These are phyloP conservation scores for Anguilla obscura DNA, from an alignment of 2,797 vertebrate species.

Conservation along the genomic window DNA sequence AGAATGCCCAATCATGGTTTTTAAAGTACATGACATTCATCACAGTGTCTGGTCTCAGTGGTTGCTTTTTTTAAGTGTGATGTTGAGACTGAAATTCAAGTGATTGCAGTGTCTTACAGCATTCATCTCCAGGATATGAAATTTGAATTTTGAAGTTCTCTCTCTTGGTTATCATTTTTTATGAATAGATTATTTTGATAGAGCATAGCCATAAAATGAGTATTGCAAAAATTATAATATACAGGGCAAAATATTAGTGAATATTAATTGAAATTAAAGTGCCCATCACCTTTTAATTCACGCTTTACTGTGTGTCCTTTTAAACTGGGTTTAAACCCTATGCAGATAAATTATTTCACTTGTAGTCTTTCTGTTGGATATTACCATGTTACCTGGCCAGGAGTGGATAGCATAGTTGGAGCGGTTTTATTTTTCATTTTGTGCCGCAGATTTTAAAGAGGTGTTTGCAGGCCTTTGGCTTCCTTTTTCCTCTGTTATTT, in stretches of 20 bases:
- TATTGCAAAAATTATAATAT: background rate
- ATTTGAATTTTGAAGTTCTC: background rate
- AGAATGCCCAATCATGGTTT: background rate
- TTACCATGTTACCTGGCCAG: background rate
- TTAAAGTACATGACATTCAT: background rate
- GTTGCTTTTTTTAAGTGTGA: background rate
- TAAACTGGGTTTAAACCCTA: background rate
- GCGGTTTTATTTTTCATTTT: background rate
- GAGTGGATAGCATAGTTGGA: background rate
- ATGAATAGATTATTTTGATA: background rate
- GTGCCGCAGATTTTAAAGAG: slow-evolving; percentile 21
- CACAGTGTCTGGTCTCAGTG: background rate
- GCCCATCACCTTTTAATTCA: background rate
- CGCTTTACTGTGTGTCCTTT: background rate
- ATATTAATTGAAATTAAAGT: background rate
- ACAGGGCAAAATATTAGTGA: background rate
- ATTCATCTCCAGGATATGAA: background rate
- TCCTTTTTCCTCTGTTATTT: background rate
- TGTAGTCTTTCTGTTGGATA: background rate
- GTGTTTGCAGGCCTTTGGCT: background rate
- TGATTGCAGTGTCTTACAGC: background rate
- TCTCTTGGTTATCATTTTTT: background rate
- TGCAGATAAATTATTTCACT: background rate
- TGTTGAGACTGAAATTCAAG: background rate
- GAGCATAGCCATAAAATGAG: background rate